Evolutionary conservation across 2,113 vertebrate genomes (phyloP), one percentile per base, ranked within the genome.

Genomic region (Ancistrus triradiatus): DNA sequence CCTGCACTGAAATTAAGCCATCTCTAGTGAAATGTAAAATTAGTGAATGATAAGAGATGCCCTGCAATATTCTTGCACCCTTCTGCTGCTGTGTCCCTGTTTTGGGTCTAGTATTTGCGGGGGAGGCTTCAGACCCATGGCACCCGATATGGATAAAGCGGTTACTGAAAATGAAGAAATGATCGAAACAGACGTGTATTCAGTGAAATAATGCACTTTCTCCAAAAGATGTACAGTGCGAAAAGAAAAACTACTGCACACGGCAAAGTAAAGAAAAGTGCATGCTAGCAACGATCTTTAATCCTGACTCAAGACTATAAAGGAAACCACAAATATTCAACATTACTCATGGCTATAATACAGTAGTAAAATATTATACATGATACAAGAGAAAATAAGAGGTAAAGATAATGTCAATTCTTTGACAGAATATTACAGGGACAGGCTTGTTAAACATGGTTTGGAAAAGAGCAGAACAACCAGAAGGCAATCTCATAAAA

Each of bases 301-400:
- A 82, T 78, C 59, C 66, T 75, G 79, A 80, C 81, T 44, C 49
- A 48, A 59, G 73, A 72, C 73, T 77, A 70, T 61, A 78, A 75
- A 78, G 79, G 81, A 82, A 83, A 82, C 77, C 80, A 85, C 73
- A 63, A 72, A 85, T 83, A 85, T 84, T 79, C 78, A 83, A 85
- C 85, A 82, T 80, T 72, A 84, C 79, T 86, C 66, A 81, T 78
- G 75, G 78, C 78, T 77, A 83, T 81, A 77, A 83, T 80, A 85
- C 79, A 76, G 85, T 87, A 86, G 78, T 86, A 89, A 88, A 88
- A 85, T 87, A 83, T 83, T 76, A 76, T 76, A 81, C 79, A 86
- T n/a, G n/a, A n/a, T n/a, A n/a, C 79, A 79, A 81, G 84, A 80
- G 68, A 79, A 81, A 71, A 81, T 80, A 79, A 83, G 74, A 81